Base-by-base conservation (phyloP, 2,888 invertebrate species). In the Allacma fusca region DNA sequence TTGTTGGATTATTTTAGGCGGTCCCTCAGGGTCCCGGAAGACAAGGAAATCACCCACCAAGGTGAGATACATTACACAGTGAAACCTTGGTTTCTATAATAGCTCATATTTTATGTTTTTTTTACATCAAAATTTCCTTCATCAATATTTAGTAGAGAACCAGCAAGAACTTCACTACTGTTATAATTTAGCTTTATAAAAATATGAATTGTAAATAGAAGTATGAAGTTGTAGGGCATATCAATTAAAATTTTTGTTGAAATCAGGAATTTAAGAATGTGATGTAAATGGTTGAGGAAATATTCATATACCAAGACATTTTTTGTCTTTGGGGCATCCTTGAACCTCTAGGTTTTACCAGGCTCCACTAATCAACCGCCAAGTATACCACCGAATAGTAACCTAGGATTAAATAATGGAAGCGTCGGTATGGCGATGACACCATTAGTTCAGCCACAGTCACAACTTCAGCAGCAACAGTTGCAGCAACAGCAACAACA, bases 31-130 rank as follows among this genome's bases (percentile, higher is more conserved):
- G 59, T 70, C 77, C 78, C 82, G 82, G 80, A 81, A 82, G 78
- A 79, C 79, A 50, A 81, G 83, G 69, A 84, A 83, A 79, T 84
- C 84, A 71, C 82, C 82, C 34, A 79, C 75, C 50, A 84, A 84
- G 83, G 84, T 84, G 81, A 80, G 80, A 71, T 16, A 62, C 23
- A 67, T 29, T n/a, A n/a, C 78, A 65, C 64, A n/a, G n/a, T n/a
- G n/a, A n/a, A n/a, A n/a, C n/a, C n/a, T n/a, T n/a, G n/a, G n/a
- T n/a, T n/a, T n/a, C n/a, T n/a, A n/a, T n/a, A 9, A 34, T 34
- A 7, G 34, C 40, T 26, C 34, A 29, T 34, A 29, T 67, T 67
- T 7, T 9, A 65, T 65, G 28, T 65, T 7, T 4, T 34, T 34
- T 23, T 23, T 23, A 21, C 23, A 23, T 59, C 5, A 21, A 59